Percentiles rank a stretch among this genome's conserved stretches.
These are phyloP conservation scores for Alouatta palliata DNA, from an alignment of 2,113 vertebrate genomes.

Conservation along the genomic window DNA sequence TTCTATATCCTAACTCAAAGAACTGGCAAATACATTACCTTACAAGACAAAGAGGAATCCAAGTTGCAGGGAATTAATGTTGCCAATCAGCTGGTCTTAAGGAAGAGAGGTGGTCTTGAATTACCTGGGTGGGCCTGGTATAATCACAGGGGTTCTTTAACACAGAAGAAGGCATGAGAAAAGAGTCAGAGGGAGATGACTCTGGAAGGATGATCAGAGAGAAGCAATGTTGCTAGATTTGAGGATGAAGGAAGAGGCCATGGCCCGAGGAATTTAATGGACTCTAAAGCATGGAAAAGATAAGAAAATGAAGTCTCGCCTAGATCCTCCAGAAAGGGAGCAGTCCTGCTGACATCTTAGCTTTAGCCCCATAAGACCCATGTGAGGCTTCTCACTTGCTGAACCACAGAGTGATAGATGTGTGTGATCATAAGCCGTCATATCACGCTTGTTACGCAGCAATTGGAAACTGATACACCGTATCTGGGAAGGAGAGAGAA, in stretches of 20 bases:
- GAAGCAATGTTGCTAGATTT: background rate
- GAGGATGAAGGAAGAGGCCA: too few species aligned
- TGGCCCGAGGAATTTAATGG: background rate
- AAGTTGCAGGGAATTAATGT: background rate
- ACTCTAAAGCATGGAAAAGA: background rate
- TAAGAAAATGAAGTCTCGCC: background rate
- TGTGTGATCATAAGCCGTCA: background rate
- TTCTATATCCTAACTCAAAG: background rate
- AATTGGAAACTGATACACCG: fast-evolving
- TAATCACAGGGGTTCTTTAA: background rate
- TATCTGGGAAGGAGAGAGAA: background rate
- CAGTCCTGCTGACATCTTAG: background rate
- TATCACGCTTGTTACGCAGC: background rate
- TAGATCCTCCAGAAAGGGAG: background rate
- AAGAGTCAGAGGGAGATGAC: too few species aligned
- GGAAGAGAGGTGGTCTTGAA: background rate
- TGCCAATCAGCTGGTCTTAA: background rate
- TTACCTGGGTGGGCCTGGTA: background rate
- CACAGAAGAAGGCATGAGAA: background rate
- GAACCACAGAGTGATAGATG: fast-evolving
- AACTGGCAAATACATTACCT: too few species aligned
- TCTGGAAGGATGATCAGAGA: background rate
- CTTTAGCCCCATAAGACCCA: background rate
- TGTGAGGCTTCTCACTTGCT: too few species aligned
- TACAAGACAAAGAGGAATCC: background rate